A percentile compares a stretch with the other conserved stretches of the same genome.
Conservation (phyloP, 2,113 vertebrate species). For the Lipotes vexillifer region DNA sequence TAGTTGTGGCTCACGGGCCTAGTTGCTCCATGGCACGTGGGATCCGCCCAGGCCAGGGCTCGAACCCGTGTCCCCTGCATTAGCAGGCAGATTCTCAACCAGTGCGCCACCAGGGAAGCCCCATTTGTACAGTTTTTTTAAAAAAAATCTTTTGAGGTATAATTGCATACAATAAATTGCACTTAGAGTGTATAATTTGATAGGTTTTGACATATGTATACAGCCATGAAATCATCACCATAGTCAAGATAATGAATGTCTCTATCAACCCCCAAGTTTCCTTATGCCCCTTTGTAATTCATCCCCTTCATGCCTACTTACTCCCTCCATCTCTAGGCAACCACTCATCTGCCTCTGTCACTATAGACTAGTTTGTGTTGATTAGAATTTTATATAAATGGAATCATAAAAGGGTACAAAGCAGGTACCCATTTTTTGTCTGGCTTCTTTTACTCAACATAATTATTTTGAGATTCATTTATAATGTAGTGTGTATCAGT, state of each 20-base stretch:
- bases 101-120: no score
- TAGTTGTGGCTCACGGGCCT: no score
- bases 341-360: neutral
- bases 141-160: neutral
- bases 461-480: neutral
- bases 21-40: no score
- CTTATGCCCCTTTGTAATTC: neutral
- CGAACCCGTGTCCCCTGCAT: no score
- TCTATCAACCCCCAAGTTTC: neutral
- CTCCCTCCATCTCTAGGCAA: neutral
- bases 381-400: neutral
- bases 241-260: neutral
- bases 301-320: neutral
- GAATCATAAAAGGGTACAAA: neutral
- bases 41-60: no score
- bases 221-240: neutral
- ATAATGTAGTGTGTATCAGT: neutral
- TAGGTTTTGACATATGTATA: neutral
- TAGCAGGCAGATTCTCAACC: no score
- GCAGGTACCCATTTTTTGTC: neutral
- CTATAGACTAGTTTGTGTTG: neutral
- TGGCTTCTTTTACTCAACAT: neutral
- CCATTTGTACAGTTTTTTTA: neutral
- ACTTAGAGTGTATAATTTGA: neutral
- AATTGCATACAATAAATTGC: neutral